A percentile compares a stretch with the other conserved stretches of the same genome.
These are phyloP conservation scores for Dasypogon diadema DNA, from an alignment of 2,888 invertebrate species.

Conservation along the genomic window DNA sequence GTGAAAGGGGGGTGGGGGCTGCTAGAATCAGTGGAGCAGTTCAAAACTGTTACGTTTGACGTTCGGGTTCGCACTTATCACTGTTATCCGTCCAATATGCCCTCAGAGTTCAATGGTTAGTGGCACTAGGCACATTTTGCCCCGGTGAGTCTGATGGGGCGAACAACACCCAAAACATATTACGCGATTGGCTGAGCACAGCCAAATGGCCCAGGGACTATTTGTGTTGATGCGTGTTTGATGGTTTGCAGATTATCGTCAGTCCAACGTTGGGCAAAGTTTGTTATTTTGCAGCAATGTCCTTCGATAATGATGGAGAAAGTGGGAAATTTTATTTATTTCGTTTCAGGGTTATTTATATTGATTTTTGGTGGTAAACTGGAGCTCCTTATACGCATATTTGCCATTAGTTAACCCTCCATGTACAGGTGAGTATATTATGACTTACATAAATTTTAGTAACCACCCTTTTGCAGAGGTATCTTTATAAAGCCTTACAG, in stretches of 20 bases:
- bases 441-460: too few species aligned
- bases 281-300: neutral
- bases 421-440: too few species aligned
- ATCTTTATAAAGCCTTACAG: too few species aligned
- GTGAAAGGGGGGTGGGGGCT: too few species aligned
- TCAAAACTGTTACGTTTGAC: slow-evolving; percentile 18
- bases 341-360: neutral
- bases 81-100: slow-evolving; percentile 18
- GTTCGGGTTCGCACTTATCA: slow-evolving; percentile 3
- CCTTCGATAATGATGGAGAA: neutral
- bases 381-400: too few species aligned
- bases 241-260: neutral
- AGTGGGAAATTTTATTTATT: neutral
- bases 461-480: too few species aligned
- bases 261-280: neutral
- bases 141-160: neutral
- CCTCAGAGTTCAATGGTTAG: neutral
- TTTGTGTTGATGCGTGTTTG: neutral
- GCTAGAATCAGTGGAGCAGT: neutral
- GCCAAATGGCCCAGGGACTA: neutral
- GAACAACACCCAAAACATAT: neutral
- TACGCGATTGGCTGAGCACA: neutral
- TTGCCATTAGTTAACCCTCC: too few species aligned
- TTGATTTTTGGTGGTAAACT: too few species aligned
- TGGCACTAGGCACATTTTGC: neutral